Percentiles rank a stretch among this genome's conserved stretches.
Evolutionary conservation across 2,113 vertebrate species (phyloP).

Genomic region (Dissostichus mawsoni): DNA sequence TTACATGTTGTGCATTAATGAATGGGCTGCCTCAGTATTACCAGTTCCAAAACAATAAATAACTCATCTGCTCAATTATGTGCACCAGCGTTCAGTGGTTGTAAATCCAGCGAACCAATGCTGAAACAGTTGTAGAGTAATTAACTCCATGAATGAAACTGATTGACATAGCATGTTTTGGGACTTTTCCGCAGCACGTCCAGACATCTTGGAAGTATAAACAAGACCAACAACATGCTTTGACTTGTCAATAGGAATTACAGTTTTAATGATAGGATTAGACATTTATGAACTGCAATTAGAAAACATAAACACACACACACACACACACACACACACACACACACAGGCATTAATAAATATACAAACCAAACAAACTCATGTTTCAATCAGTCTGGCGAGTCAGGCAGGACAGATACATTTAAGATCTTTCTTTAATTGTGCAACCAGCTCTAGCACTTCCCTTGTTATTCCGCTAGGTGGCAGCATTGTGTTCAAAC

Average conservation of each 20-base stretch:
- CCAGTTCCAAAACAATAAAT: neutral
- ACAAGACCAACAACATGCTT: neutral
- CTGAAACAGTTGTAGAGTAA: neutral
- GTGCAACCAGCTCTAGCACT: conserved; percentile 9
- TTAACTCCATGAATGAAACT: conserved; percentile 3
- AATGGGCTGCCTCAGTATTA: neutral
- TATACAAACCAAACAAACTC: neutral
- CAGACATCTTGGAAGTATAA: neutral
- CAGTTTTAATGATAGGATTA: conserved; percentile 19
- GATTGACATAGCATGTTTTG: neutral
- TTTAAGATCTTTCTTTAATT: neutral
- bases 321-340: too few relatives aligned
- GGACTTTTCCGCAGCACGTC: neutral
- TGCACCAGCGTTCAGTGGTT: neutral
- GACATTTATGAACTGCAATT: neutral
- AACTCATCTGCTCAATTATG: neutral
- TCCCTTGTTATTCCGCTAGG: conserved; percentile 43
- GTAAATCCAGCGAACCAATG: neutral
- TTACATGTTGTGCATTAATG: neutral
- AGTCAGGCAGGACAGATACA: neutral
- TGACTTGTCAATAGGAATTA: neutral
- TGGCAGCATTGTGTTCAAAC: conserved; percentile 81
- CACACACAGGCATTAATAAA: neutral
- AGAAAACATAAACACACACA: neutral
- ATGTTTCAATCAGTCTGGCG: neutral